Percentiles rank a stretch among this genome's conserved stretches.
Evolutionary conservation across 2,888 invertebrate species (phyloP).

Genomic region (Sinohyriopsis cumingii): DNA sequence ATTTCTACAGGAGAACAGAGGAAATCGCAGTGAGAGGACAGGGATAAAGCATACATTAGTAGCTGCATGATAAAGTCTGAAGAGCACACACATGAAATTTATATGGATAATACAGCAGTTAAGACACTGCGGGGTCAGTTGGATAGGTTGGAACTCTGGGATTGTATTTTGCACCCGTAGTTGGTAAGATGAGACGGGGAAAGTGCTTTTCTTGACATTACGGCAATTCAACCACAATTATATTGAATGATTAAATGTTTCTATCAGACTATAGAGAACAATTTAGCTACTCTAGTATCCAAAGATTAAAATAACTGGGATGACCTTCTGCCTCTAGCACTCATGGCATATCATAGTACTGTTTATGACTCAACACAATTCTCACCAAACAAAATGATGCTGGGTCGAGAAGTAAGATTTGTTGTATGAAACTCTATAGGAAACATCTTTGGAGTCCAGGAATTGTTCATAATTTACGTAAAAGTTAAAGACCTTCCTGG

Average conservation of each 20-base stretch:
- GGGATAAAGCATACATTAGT: no score
- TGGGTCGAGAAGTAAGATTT: constrained; percentile 22
- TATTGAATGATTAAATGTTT: constrained; percentile 2
- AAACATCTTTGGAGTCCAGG: no score
- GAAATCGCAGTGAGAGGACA: no score
- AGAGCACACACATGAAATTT: neutral
- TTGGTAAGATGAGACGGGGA: neutral
- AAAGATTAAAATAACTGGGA: constrained; percentile 30
- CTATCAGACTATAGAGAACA: neutral
- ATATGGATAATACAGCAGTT: neutral
- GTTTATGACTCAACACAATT: constrained; percentile 19
- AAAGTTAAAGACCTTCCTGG: no score
- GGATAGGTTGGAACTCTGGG: neutral
- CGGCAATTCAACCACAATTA: neutral
- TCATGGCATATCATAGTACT: constrained; percentile 25
- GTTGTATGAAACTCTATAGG: no score
- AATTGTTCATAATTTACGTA: no score
- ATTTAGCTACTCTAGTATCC: neutral
- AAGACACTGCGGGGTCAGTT: neutral
- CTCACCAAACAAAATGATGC: constrained; percentile 23
- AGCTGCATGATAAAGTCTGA: no score
- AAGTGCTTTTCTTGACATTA: neutral
- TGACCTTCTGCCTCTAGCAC: constrained; percentile 18
- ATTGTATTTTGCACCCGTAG: neutral
- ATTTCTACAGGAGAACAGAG: no score